Base-by-base conservation (phyloP, 2,888 invertebrate species). In the Chymomyza amoena region DNA sequence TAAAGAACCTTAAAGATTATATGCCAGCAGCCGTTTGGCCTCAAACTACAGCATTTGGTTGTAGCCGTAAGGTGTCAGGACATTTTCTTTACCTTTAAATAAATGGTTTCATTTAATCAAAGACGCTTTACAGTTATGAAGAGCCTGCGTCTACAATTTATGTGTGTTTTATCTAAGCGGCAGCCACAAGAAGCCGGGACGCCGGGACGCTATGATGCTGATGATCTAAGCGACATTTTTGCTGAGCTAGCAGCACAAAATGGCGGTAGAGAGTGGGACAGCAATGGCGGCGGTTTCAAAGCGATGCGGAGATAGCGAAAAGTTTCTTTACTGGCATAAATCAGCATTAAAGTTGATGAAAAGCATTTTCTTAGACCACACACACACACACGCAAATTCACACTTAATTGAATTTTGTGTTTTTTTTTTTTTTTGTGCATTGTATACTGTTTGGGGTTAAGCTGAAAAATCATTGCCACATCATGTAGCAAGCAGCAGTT, bases 71-170 rank as follows among this genome's bases (percentile, higher is more conserved):
- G 81, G 86, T 83, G 79, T 77, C 72, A 69, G 70, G 79, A 73
- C 84, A 76, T 87, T 84, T 84, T 84, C 83, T 84, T 81, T 79
- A 84, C 78, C 81, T 79, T 62, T 66, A 88, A 79, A 84, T 84
- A 84, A 88, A 84, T 84, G 86, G 84, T 79, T 88, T 86, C 87
- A 86, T 84, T 84, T 84, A 88, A 88, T 84, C 84, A 88, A 84
- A 75, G 74, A 84, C 64, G 76, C 74, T 88, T 83, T 77, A 87
- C 84, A 72, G 75, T 69, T 68, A 72, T 25, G 18, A 45, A 7
- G 9, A 16, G 54, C 20, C 69, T 68, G 72, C 72, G 65, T 70
- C 78, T 78, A 79, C 73, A 78, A 78, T 75, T 78, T 76, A 88
- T 76, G 76, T 72, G 67, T 72, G 68, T 73, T 73, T 45, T 79